Evolutionary conservation across 2,113 vertebrate species (phyloP).

Genomic region (Aspidoscelis tigris): DNA sequence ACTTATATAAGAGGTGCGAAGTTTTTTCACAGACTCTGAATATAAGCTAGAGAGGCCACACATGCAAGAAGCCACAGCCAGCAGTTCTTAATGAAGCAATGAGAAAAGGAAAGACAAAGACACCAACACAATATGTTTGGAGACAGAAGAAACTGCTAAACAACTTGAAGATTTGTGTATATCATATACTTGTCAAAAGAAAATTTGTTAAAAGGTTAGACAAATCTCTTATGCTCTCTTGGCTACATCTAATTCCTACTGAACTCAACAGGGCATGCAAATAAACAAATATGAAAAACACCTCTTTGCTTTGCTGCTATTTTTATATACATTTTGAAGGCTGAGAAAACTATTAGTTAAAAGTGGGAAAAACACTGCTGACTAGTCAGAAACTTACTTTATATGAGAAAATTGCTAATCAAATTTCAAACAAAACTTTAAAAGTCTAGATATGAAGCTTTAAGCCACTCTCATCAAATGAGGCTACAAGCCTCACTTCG

Average conservation of each 20-base stretch:
- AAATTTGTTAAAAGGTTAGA: constrained; percentile 35
- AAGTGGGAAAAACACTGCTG: neutral
- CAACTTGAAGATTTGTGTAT: constrained; percentile 39
- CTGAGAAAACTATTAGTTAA: neutral
- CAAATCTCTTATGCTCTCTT: neutral
- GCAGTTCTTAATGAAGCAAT: constrained; percentile 86
- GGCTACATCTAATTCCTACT: neutral
- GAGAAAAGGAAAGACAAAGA: constrained; percentile 78
- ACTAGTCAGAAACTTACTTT: neutral
- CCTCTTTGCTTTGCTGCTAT: neutral
- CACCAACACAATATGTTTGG: constrained; percentile 69
- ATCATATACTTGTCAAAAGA: constrained; percentile 55
- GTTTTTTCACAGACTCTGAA: constrained; percentile 92
- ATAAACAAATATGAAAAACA: too few species aligned
- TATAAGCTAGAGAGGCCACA: constrained; percentile 80
- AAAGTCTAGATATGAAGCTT: too few species aligned
- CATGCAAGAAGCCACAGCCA: constrained; percentile 85
- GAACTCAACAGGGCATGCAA: neutral
- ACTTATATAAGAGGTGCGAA: constrained; percentile 87
- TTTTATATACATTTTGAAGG: constrained; percentile 12
- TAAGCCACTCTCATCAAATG: too few species aligned
- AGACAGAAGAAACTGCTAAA: constrained; percentile 66
- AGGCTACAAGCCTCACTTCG: too few species aligned
- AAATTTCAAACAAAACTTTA: too few species aligned
- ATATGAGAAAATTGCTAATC: neutral